These are phyloP conservation scores for Scartelaos histophorus DNA, from an alignment of 2,113 vertebrate genomes.

Conservation along the genomic window DNA sequence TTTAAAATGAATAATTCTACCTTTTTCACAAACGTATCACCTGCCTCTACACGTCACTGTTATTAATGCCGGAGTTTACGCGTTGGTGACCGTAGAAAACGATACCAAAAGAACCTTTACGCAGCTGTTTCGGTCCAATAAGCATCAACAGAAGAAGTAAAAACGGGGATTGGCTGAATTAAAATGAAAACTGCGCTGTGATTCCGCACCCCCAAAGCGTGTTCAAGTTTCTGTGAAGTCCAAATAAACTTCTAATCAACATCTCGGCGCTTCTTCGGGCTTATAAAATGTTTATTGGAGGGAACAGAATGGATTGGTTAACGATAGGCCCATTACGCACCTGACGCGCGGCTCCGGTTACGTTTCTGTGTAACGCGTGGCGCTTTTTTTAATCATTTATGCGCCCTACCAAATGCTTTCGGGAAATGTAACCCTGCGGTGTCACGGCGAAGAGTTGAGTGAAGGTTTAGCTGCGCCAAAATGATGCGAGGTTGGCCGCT, in stretches of 20 bases:
- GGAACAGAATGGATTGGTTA: neutral
- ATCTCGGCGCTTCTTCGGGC: neutral
- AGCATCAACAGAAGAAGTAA: too few relatives aligned
- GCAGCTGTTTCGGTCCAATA: too few relatives aligned
- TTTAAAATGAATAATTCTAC: too few relatives aligned
- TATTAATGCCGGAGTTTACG: too few relatives aligned
- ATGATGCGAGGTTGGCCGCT: neutral
- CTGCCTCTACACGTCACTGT: too few relatives aligned
- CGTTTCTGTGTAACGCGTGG: neutral
- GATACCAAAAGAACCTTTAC: too few relatives aligned
- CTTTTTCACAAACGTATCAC: too few relatives aligned
- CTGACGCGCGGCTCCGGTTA: conserved; percentile 8
- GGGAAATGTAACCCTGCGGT: neutral
- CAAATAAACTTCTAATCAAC: neutral
- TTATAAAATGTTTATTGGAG: neutral
- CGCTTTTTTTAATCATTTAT: neutral
- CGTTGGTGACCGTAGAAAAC: too few relatives aligned
- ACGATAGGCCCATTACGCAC: neutral
- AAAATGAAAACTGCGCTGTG: neutral
- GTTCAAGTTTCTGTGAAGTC: neutral
- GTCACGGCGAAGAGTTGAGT: neutral
- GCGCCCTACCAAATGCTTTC: neutral
- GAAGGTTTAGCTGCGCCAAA: neutral
- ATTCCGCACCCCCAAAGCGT: neutral
- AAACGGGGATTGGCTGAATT: too few relatives aligned